A percentile compares a stretch with the other conserved stretches of the same genome.
These are phyloP conservation scores for Bombus vancouverensis DNA, from an alignment of 1,140 invertebrate genomes.

Conservation along the genomic window DNA sequence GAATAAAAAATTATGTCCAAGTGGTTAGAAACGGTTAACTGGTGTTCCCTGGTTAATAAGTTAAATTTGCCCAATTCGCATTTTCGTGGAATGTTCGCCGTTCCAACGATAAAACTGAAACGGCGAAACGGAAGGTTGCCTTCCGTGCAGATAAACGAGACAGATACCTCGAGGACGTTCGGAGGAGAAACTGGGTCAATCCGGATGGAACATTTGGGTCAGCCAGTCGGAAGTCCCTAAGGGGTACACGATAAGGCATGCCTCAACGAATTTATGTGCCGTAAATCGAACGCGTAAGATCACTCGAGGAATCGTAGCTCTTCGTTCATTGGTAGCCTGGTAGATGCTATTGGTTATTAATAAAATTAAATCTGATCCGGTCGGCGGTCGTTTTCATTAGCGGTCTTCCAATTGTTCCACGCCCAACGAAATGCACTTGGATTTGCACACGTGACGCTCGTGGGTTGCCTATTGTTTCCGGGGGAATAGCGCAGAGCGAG, in stretches of 20 bases:
- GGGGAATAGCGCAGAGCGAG: not conserved
- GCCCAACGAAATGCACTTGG: not conserved
- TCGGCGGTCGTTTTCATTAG: slow-evolving; percentile 3
- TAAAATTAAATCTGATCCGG: not conserved
- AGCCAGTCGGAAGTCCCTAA: not conserved
- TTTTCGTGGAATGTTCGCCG: not conserved
- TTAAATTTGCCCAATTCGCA: not conserved
- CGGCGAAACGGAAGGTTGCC: not conserved
- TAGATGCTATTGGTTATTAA: not conserved
- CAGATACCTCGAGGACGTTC: not conserved
- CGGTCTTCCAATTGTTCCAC: slow-evolving; percentile 2
- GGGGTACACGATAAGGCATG: not conserved
- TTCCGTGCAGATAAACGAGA: not conserved
- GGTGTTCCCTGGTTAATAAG: not conserved
- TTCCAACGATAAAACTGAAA: not conserved
- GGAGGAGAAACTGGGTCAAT: slow-evolving; percentile 6
- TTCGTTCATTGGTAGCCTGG: not conserved
- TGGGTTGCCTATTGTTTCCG: not conserved
- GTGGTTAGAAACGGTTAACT: not conserved
- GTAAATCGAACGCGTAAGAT: not conserved
- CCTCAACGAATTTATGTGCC: not conserved
- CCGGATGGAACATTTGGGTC: slow-evolving; percentile 8
- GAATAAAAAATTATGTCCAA: no score
- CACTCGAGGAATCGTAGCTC: not conserved
- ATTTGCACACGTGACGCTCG: not conserved